Base-by-base conservation (phyloP, 1,140 invertebrate species). In the Bilobella aurantiaca region DNA sequence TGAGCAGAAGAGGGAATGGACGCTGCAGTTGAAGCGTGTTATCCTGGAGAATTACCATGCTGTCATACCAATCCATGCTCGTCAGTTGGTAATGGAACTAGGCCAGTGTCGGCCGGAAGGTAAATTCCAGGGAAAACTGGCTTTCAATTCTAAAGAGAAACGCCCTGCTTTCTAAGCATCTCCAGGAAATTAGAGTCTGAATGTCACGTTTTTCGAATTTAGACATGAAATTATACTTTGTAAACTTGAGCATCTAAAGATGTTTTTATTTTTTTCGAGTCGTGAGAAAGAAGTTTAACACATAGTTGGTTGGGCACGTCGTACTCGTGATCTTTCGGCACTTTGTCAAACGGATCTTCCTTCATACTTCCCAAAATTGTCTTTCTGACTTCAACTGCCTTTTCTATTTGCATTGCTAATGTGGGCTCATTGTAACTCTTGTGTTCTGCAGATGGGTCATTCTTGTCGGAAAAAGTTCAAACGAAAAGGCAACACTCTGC, bases 1-100 rank as follows among this genome's bases (percentile, higher is more conserved):
- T 67, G 89, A 96, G 70, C 91, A 96, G 79, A 97, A 98, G 79
- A 82, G 91, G 65, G 88, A 93, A 76, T 98, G 95, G 94, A 90
- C 89, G 42, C 80, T 89, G 66, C 88, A 91, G 76, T 84, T 94
- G 73, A 94, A 94, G 76, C 79, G 90, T 76, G 90, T 96, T 21
- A 96, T 97, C 75, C 79, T 97, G 69, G 93, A 97, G 76, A 96
- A 95, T 79, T 96, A 93, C 78, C 88, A 89, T 69, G 92, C 88
- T 2, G 88, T 89, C 42, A 97, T 98, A 76, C 94, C 95, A 28
- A 88, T 86, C 56, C 93, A 96, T 75, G 93, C 93, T 3, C 85
- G 68, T 34, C 68, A 72, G 59, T 58, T 72, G 3, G 89, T 98
- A 14, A 90, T 96, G 82, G 86, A 95, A 77, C 82, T 96, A 34